Base-by-base conservation (phyloP, 2,797 vertebrate genomes). In the Malurus splendens region DNA sequence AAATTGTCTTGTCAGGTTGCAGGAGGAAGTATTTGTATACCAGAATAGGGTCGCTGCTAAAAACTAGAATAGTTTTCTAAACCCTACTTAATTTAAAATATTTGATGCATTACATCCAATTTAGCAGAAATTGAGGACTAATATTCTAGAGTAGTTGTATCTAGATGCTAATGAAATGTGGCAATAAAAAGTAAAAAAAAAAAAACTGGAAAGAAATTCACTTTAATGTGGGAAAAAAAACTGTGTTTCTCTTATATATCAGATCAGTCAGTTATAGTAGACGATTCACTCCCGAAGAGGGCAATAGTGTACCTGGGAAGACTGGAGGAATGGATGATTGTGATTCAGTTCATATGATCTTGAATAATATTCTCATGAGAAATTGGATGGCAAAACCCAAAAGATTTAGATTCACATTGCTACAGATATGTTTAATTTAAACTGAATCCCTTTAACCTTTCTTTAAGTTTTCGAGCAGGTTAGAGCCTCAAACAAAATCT, bases 391-490 rank as follows among this genome's bases (percentile, higher is more conserved):
- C 56, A 94, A 90, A 96, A 76, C 82, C 92, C 57, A 64, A 81
- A 81, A 95, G 94, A 95, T 87, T 91, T 94, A 82, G 81, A 94
- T 92, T 94, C 90, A 94, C 84, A 83, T 96, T 96, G 88, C 88
- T 94, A 88, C 81, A 91, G 95, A 91, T 96, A 61, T 68, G 71
- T 90, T 97, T 97, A 96, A 97, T 97, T 97, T 95, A 97, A 96
- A 94, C 5, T 92, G 86, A 94, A 96, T 97, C 94, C 86, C 47
- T 93, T 94, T 96, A 96, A 96, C 92, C 83, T 97, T 94, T 96
- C 85, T 94, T 92, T 91, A 96, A 91, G 72, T 96, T 95, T 91
- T 91, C 77, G 93, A 92, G 57, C 87, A 93, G 77, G 74, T 94
- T 96, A 93, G 96, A 95, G 83, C 91, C 84, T 96, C 75, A 92